Percentiles rank a stretch among this genome's conserved stretches.
Evolutionary conservation across 2,113 vertebrate species (phyloP).

Genomic region (Colaptes auratus): DNA sequence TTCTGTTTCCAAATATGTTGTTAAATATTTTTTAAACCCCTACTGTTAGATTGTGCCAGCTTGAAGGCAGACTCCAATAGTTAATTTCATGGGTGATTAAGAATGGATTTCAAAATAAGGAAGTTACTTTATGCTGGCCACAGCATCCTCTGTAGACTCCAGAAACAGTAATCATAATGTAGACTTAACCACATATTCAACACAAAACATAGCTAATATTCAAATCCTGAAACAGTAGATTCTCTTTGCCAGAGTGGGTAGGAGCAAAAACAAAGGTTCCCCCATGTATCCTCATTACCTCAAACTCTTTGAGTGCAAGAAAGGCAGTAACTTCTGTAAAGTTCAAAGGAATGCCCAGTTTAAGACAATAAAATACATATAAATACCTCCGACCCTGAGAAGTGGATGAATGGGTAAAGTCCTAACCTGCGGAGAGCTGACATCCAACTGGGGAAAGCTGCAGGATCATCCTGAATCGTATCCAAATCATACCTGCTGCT

Average conservation of each 20-base stretch:
- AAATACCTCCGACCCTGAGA: not conserved
- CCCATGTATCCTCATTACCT: not conserved
- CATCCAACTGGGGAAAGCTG: not conserved
- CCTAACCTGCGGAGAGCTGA: not conserved
- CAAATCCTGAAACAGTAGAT: not conserved
- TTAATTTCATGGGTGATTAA: conserved; percentile 60
- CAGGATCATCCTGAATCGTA: not conserved
- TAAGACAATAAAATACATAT: not conserved
- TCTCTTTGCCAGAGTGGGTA: not conserved
- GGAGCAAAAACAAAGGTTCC: not conserved
- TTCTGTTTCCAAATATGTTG: conserved; percentile 34
- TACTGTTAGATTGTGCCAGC: not conserved
- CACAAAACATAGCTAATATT: not conserved
- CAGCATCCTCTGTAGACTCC: conserved; percentile 42
- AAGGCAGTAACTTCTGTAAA: not conserved
- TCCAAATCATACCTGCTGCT: not conserved
- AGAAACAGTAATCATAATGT: not conserved
- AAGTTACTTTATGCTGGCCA: conserved; percentile 21
- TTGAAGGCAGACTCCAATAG: not conserved
- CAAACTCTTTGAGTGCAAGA: not conserved
- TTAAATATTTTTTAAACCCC: conserved; percentile 15
- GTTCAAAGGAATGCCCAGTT: not conserved
- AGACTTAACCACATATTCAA: conserved; percentile 18
- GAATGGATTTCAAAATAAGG: conserved; percentile 23
- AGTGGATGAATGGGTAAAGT: not conserved